These are phyloP conservation scores for Festucalex cinctus DNA, from an alignment of 2,113 vertebrate genomes.

Conservation along the genomic window DNA sequence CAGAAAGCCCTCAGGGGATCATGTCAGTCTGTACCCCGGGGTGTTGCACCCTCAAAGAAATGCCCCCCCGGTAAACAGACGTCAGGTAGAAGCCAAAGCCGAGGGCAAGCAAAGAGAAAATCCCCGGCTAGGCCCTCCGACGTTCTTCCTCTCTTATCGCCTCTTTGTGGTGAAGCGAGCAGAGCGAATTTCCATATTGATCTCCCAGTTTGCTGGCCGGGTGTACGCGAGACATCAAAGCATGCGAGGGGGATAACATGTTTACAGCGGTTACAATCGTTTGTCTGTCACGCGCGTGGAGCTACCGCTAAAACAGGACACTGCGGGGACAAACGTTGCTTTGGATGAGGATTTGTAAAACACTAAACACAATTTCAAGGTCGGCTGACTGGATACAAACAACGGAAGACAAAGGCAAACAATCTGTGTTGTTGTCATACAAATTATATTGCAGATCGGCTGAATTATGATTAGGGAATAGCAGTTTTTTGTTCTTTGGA, in stretches of 20 bases:
- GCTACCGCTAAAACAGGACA: constrained; percentile 7
- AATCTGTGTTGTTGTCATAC: neutral
- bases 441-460: neutral
- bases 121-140: constrained; percentile 48
- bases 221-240: constrained; percentile 2
- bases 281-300: constrained; percentile 17
- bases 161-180: constrained; percentile 38
- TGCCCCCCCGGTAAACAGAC: constrained; percentile 47
- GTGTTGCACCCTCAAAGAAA: constrained; percentile 35
- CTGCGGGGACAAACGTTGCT: constrained; percentile 28
- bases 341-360: constrained; percentile 34
- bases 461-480: neutral
- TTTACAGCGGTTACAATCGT: constrained; percentile 26
- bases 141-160: constrained; percentile 54
- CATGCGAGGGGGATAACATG: constrained; percentile 41
- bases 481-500: too few relatives aligned
- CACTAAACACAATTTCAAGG: constrained; percentile 37
- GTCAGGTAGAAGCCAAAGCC: constrained; percentile 60
- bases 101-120: constrained; percentile 60
- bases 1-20: constrained; percentile 41
- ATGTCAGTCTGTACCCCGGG: constrained; percentile 58
- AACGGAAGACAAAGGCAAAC: neutral
- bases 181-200: constrained; percentile 56
- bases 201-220: constrained; percentile 45
- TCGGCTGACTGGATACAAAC: neutral